Conservation (phyloP, 1,140 invertebrate species). For the Bombus turneri region DNA sequence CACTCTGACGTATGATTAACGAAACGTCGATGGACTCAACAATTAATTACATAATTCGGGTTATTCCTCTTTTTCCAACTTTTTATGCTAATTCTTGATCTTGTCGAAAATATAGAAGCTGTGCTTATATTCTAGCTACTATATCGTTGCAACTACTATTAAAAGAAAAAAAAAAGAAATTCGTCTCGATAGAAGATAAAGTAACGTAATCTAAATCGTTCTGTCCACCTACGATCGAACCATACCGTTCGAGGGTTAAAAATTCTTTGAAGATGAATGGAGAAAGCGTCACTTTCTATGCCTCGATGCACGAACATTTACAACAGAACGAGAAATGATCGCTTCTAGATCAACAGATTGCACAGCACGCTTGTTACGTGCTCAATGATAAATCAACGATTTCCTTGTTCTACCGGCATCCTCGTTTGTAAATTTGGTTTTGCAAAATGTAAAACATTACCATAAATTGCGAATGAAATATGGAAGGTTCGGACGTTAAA, state of each 20-base stretch:
- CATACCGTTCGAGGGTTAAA: background rate
- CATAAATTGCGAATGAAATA: background rate
- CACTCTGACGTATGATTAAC: background rate
- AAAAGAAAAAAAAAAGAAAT: background rate
- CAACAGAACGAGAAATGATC: background rate
- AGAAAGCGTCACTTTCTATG: constrained; percentile 24
- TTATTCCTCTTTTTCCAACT: background rate
- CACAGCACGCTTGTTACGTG: background rate
- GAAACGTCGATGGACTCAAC: constrained; percentile 22
- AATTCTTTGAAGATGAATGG: background rate
- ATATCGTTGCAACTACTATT: background rate
- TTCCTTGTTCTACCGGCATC: background rate
- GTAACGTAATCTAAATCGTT: background rate
- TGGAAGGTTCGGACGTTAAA: background rate
- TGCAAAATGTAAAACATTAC: too few species aligned
- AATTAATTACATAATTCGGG: constrained; percentile 23
- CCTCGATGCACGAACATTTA: background rate
- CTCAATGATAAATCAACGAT: background rate
- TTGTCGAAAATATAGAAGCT: too few species aligned
- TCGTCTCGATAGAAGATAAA: background rate
- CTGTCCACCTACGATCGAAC: background rate
- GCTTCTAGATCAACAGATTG: background rate
- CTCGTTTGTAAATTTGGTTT: background rate
- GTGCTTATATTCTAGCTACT: too few species aligned
- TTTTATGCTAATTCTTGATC: too few species aligned